Percentiles rank a stretch among this genome's conserved stretches.
These are phyloP conservation scores for Brassicogethes aeneus DNA, from an alignment of 2,888 invertebrate species.

Conservation along the genomic window DNA sequence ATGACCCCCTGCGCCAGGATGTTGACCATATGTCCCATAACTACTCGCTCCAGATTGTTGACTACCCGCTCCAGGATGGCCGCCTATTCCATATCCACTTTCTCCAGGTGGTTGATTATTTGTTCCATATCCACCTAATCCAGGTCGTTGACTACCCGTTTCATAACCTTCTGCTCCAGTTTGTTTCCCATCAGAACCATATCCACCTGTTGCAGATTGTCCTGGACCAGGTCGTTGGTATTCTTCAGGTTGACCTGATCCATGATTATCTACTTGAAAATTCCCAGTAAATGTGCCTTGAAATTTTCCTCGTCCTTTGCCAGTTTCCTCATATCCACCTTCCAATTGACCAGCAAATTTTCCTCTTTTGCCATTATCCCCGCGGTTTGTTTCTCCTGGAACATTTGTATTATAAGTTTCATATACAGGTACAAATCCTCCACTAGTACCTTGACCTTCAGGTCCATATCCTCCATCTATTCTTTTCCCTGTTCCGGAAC, in stretches of 20 bases:
- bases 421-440: neutral
- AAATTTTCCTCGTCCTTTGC: conserved; percentile 15
- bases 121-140: neutral
- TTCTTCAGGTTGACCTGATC: conserved; percentile 2
- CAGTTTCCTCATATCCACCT: conserved; percentile 11
- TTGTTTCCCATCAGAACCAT: conserved; percentile 5
- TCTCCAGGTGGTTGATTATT: conserved; percentile 5
- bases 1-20: neutral
- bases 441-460: neutral
- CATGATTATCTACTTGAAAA: conserved; percentile 12
- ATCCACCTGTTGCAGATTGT: conserved; percentile 5
- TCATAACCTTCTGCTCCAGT: conserved; percentile 2
- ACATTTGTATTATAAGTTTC: neutral
- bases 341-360: conserved; percentile 10
- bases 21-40: conserved; percentile 4
- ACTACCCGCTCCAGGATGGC: neutral
- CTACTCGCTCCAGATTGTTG: conserved; percentile 4
- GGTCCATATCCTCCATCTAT: neutral
- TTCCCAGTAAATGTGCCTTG: conserved; percentile 18
- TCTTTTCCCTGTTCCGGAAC: conserved; percentile 4
- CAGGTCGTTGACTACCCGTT: neutral
- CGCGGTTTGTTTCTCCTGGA: neutral
- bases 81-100: neutral
- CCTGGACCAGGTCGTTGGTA: neutral
- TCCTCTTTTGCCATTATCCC: conserved; percentile 7